These are phyloP conservation scores for Mystacides longicornis DNA, from an alignment of 2,888 invertebrate genomes.

Conservation along the genomic window DNA sequence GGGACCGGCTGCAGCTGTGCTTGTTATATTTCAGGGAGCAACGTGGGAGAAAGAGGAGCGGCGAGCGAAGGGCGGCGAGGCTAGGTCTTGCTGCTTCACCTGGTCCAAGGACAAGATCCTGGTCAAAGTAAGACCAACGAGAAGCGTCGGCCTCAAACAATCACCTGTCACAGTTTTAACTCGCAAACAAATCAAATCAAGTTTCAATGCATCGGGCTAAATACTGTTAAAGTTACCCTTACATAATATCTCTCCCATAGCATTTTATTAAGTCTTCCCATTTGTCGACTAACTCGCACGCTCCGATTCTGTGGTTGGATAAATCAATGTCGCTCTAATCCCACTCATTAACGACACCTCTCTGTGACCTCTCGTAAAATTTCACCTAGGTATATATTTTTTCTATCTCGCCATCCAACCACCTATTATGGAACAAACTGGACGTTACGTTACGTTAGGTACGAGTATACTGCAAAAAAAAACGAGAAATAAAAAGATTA, in stretches of 20 bases:
- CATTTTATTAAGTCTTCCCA: constrained; percentile 10
- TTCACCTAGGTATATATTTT: too few relatives aligned
- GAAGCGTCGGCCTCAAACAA: constrained; percentile 23
- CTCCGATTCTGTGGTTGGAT: constrained; percentile 16
- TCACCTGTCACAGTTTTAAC: constrained; percentile 18
- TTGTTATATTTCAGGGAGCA: constrained; percentile 50
- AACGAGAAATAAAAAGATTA: constrained; percentile 7
- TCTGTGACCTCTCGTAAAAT: constrained; percentile 16
- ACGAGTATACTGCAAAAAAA: constrained; percentile 9
- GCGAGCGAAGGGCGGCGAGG: constrained; percentile 28
- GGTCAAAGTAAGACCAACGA: constrained; percentile 33
- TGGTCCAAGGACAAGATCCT: constrained; percentile 40
- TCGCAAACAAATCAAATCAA: too few relatives aligned
- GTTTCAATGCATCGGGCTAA: too few relatives aligned
- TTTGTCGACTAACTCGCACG: constrained; percentile 17
- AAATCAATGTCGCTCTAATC: constrained; percentile 23
- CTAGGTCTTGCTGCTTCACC: constrained; percentile 35
- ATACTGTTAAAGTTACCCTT: too few relatives aligned
- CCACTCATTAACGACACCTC: constrained; percentile 21
- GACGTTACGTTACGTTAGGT: too few relatives aligned
- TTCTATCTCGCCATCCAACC: too few relatives aligned
- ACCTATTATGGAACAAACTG: too few relatives aligned
- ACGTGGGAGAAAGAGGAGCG: constrained; percentile 33
- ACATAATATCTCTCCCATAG: too few relatives aligned
- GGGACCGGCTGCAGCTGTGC: constrained; percentile 39